Base-by-base conservation (phyloP, 2,888 invertebrate genomes). In the Dichetophora obliterata region DNA sequence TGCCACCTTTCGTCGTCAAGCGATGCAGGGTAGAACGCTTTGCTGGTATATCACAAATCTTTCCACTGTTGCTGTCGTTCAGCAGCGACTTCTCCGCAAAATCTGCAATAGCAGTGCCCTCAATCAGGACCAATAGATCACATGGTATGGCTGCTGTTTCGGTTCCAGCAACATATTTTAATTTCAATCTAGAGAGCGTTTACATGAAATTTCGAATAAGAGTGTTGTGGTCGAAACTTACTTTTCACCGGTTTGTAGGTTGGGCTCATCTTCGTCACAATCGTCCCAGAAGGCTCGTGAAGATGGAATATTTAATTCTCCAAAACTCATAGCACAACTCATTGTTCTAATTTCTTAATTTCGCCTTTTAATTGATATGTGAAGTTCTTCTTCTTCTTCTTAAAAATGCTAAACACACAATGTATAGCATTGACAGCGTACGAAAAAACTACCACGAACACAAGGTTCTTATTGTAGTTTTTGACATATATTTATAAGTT, bases 201-300 rank as follows among this genome's bases (percentile, higher is more conserved):
- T 19, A 5, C 16, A 22, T 24, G 34, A 8, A 68, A 52, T 24
- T n/a, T 9, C 27, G 27, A 70, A 14, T 50, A 5, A 16, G 75
- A 75, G 69, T 1, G 31, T 14, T 27, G 24, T 6, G 11, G 2
- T 0, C 19, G 8, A 9, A 9, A 79, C 78, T 80, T 78, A 87
- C 87, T 84, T 85, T 24, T 82, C 82, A 0, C 78, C 80, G 57
- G 79, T 76, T 24, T 82, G 75, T 19, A 82, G 68, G 3, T 82
- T 81, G 11, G 82, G 78, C n/a, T 84, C 86, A 70, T 87, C 87
- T 63, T 89, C 89, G 22, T 88, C 88, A 37, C 87, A 87, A 54
- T 87, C 89, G 80, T 89, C 89, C 88, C 88, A 89, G 76, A 89
- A 89, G 0, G 89, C 89, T n/a, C 89, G 84, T 2, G 89, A 89